Percentiles rank a stretch among this genome's conserved stretches.
Conservation (phyloP, 2,888 invertebrate genomes). For the Phania funesta region DNA sequence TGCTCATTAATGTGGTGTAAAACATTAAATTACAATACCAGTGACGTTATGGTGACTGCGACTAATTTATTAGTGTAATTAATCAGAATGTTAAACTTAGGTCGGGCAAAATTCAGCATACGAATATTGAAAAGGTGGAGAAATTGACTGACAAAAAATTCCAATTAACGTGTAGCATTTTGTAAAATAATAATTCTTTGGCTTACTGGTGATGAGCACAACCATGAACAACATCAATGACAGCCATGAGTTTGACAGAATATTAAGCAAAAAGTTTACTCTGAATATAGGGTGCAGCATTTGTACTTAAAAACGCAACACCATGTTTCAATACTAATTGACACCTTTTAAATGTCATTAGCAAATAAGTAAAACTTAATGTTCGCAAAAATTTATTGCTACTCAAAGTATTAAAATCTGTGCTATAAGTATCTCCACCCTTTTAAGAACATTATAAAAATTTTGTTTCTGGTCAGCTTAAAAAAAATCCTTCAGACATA, state of each 20-base stretch:
- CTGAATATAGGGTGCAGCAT: background rate
- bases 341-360: constrained; percentile 70
- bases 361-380: constrained; percentile 31
- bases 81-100: no score
- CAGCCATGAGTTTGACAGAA: background rate
- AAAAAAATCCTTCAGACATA: background rate
- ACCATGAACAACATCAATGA: background rate
- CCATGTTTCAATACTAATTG: constrained; percentile 65
- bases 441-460: background rate
- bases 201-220: background rate
- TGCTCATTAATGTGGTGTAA: no score
- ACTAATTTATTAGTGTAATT: no score
- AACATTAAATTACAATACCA: no score
- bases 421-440: background rate
- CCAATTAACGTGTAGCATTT: constrained; percentile 11
- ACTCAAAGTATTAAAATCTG: background rate
- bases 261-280: background rate
- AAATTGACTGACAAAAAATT: background rate
- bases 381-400: background rate
- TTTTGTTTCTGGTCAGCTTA: background rate
- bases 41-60: no score
- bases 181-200: background rate
- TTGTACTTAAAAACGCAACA: constrained; percentile 24
- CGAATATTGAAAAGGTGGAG: background rate
- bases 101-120: no score